Percentiles rank a stretch among this genome's conserved stretches.
Conservation (phyloP, 1,140 invertebrate species). For the Drosophila nasuta region DNA sequence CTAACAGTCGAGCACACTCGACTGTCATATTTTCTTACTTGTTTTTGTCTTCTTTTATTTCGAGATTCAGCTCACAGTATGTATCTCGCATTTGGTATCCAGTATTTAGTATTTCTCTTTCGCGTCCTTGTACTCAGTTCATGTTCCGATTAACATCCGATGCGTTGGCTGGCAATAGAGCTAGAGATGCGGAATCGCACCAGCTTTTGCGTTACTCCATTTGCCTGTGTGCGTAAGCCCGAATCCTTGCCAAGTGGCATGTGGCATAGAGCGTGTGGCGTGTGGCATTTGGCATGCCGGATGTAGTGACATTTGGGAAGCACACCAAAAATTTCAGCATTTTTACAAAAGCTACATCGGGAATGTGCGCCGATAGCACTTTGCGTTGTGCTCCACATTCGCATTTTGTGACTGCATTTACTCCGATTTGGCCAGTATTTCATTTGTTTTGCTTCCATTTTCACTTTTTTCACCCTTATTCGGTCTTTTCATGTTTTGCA, state of each 20-base stretch:
- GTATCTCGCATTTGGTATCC: background rate
- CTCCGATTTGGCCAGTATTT: slow-evolving; percentile 46
- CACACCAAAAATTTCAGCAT: slow-evolving; percentile 71
- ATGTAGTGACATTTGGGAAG: slow-evolving; percentile 66
- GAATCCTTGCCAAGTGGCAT: slow-evolving; percentile 62
- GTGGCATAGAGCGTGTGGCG: slow-evolving; percentile 48
- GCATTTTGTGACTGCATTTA: slow-evolving; percentile 46
- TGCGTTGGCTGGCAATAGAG: background rate
- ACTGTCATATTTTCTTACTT: no score
- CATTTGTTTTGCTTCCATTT: slow-evolving; percentile 22
- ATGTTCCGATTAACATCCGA: slow-evolving; percentile 53
- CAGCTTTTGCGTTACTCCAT: background rate
- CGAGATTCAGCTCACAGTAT: slow-evolving; percentile 1
- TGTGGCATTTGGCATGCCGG: slow-evolving; percentile 62
- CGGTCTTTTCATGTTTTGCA: slow-evolving; percentile 20
- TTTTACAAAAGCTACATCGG: slow-evolving; percentile 50
- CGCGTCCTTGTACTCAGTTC: slow-evolving; percentile 29
- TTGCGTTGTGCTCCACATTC: slow-evolving; percentile 27
- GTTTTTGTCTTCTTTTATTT: background rate
- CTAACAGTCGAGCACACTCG: no score
- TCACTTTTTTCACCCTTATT: slow-evolving; percentile 9
- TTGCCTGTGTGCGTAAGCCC: slow-evolving; percentile 19
- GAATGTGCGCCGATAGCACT: slow-evolving; percentile 54
- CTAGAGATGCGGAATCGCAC: slow-evolving; percentile 10
- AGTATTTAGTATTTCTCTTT: background rate